A percentile compares a stretch with the other conserved stretches of the same genome.
Evolutionary conservation across 1,140 invertebrate genomes (phyloP).

Genomic region (Drosophila willistoni): DNA sequence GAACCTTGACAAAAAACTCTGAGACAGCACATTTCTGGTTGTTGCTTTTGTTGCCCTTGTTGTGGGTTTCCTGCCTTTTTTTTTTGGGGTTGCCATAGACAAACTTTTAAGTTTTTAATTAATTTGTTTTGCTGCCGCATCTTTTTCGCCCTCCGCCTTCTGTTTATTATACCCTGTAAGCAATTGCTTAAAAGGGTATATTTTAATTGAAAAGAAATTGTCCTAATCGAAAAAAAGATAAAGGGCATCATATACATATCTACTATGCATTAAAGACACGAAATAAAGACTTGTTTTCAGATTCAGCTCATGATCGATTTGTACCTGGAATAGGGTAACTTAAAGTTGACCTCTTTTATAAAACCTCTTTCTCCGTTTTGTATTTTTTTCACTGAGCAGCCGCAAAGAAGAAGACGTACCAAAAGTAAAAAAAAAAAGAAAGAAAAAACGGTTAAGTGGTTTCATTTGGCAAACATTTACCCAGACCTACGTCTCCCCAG

Average conservation of each 20-base stretch:
- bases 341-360: not conserved
- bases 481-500: conserved; percentile 34
- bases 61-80: conserved; percentile 16
- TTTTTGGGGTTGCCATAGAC: conserved; percentile 33
- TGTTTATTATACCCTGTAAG: conserved; percentile 37
- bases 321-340: not conserved
- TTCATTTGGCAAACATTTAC: conserved; percentile 80
- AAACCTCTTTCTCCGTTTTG: not conserved
- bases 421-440: conserved; percentile 8
- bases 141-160: conserved; percentile 15
- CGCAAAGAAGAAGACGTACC: conserved; percentile 14
- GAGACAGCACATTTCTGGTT: conserved; percentile 16
- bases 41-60: conserved; percentile 11
- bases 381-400: conserved; percentile 23
- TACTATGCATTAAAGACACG: too few species aligned
- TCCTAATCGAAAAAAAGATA: too few species aligned
- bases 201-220: not conserved
- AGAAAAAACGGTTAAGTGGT: conserved; percentile 77
- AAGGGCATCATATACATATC: too few species aligned
- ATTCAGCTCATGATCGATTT: too few species aligned
- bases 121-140: conserved; percentile 69
- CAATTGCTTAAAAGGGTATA: not conserved
- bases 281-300: too few species aligned
- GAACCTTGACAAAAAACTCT: conserved; percentile 19
- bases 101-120: conserved; percentile 79